These are phyloP conservation scores for Naso thynnoides DNA, from an alignment of 2,797 vertebrate species.

Conservation along the genomic window DNA sequence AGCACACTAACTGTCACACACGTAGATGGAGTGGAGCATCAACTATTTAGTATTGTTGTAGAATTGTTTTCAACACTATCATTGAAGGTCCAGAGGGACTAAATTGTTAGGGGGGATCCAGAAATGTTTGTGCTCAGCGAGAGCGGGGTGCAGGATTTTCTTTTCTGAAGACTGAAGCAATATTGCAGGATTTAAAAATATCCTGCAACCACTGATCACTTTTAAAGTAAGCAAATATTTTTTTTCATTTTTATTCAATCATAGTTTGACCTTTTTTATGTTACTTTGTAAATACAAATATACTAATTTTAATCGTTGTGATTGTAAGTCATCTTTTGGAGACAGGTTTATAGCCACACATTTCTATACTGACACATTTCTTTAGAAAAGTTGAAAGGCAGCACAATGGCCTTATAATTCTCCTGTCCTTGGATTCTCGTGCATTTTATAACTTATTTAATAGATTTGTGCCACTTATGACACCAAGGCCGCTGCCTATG, in stretches of 20 bases:
- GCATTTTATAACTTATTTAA: neutral
- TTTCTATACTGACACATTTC: neutral
- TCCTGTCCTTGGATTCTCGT: neutral
- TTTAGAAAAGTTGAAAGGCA: neutral
- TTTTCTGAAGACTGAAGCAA: too few species aligned
- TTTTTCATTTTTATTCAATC: neutral
- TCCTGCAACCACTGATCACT: too few species aligned
- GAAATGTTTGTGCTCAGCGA: too few species aligned
- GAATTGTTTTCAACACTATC: too few species aligned
- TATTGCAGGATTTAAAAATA: too few species aligned
- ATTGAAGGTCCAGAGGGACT: too few species aligned
- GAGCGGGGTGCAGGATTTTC: too few species aligned
- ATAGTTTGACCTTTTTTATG: neutral
- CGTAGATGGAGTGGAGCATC: too few species aligned
- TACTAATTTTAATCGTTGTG: neutral
- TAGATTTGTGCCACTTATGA: conserved; percentile 12
- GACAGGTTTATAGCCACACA: neutral
- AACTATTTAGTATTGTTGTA: too few species aligned
- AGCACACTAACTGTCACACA: too few species aligned
- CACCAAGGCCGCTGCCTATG: conserved; percentile 10
- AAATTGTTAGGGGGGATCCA: too few species aligned
- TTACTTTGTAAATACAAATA: neutral
- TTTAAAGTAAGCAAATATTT: neutral
- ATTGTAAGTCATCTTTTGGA: neutral
- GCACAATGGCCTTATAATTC: neutral